Evolutionary conservation across 2,888 invertebrate genomes (phyloP), one percentile per base, ranked within the genome.

Genomic region (Auanema freiburgensis): DNA sequence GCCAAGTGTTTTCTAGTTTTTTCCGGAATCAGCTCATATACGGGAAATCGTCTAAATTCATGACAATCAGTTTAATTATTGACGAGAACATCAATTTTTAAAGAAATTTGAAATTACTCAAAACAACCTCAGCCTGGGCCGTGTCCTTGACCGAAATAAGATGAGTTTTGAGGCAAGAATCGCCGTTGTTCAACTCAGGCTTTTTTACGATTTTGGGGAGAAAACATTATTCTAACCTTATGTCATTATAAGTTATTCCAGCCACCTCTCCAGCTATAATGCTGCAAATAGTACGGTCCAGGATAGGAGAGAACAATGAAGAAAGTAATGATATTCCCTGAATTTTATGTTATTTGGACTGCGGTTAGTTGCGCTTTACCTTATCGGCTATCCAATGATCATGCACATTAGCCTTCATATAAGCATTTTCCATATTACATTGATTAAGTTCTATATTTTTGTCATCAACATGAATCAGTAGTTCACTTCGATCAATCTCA

Each of bases 1-100:
- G 69, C 63, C 61, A 80, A 67, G 60, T 78, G 76, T n/a, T 74
- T 69, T 53, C 72, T 66, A 50, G 75, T 74, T 57, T 79, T 79
- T 12, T 63, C 66, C 18, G 80, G 80, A 21, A 79, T 53, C 14
- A 77, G 57, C 10, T 70, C 64, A 51, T 69, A 70, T 16, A 80
- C 69, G 8, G 79, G 77, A 33, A 80, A 67, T 59, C 76, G 75
- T 43, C 78, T 78, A 58, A 33, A 78, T 75, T 16, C 4, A 25
- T 43, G n/a, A n/a, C n/a, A n/a, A 33, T 33, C 33, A 33, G 33
- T 33, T 33, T 2, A 12, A 44, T 16, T 54, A 52, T 25, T 16
- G 11, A 46, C 43, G n/a, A 5, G 44, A 24, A 52, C 51, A 40
- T 14, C 41, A 4, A 5, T 10, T 16, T 46, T 5, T 3, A 46